phyloP scores from a whole-genome alignment of 2,888 invertebrate genomes.

The Eristalis intricaria region DNA sequence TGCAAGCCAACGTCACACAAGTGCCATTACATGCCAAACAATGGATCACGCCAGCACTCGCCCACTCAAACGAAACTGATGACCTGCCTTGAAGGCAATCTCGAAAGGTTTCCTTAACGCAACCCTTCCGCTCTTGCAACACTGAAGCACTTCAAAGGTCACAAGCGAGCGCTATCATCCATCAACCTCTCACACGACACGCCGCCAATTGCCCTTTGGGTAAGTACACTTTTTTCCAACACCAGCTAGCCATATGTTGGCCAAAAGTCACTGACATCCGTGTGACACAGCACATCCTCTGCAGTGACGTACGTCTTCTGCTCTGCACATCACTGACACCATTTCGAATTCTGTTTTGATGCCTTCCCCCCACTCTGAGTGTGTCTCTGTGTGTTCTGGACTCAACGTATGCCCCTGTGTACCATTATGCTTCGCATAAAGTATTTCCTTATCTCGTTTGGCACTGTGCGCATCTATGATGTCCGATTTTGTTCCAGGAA shows the following conservation, averaged over 20 bases:
- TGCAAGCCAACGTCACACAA: not conserved
- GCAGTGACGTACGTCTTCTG: conserved; percentile 15
- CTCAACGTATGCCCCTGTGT: not conserved
- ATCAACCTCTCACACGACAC: not conserved
- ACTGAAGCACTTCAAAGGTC: not conserved
- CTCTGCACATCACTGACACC: conserved; percentile 21
- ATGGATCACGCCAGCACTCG: no score
- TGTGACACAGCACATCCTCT: conserved; percentile 15
- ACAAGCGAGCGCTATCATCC: not conserved
- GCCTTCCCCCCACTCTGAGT: not conserved
- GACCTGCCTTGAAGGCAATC: not conserved
- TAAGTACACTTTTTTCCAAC: conserved; percentile 3
- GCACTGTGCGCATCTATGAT: not conserved
- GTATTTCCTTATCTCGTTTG: conserved; percentile 8
- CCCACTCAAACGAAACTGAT: not conserved
- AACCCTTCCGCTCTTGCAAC: not conserved
- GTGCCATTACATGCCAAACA: not conserved
- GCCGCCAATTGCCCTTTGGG: not conserved
- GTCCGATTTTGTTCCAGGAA: conserved; percentile 1
- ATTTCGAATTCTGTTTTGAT: conserved; percentile 15
- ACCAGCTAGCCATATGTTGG: not conserved
- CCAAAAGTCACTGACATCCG: conserved; percentile 12
- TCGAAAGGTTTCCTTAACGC: not conserved
- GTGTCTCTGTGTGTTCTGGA: not conserved
- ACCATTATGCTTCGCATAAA: conserved; percentile 11